A percentile compares a stretch with the other conserved stretches of the same genome.
phyloP scores from a whole-genome alignment of 92 coral and sea anemone species.

The Ricordea florida region DNA sequence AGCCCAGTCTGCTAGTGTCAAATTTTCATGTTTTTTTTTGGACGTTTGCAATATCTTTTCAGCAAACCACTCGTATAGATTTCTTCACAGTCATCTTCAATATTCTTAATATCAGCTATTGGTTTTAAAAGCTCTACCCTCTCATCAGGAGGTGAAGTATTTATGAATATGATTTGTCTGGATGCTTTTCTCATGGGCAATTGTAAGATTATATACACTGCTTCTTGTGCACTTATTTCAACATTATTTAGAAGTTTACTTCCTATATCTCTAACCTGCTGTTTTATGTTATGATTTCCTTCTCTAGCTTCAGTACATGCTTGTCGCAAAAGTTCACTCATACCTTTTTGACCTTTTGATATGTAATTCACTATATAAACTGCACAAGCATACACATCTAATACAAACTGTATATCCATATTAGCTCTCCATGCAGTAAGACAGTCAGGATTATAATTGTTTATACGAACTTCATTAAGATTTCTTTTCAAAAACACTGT shows the following conservation, averaged over 20 bases:
- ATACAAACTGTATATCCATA: slow-evolving; percentile 58
- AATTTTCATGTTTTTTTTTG: slow-evolving; percentile 51
- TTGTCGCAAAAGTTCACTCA: slow-evolving; percentile 48
- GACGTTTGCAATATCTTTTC: slow-evolving; percentile 64
- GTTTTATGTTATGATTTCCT: slow-evolving; percentile 54
- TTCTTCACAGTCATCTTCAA: slow-evolving; percentile 78
- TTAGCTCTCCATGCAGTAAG: slow-evolving; percentile 73
- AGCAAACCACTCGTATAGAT: slow-evolving; percentile 62
- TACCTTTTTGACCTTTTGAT: slow-evolving; percentile 68
- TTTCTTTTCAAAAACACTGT: slow-evolving; percentile 65
- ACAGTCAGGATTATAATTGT: slow-evolving; percentile 66
- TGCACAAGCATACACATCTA: slow-evolving; percentile 78
- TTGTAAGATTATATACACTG: slow-evolving; percentile 59
- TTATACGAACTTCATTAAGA: slow-evolving; percentile 53
- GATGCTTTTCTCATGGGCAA: slow-evolving; percentile 65
- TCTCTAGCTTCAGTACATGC: slow-evolving; percentile 63
- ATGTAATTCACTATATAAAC: slow-evolving; percentile 46
- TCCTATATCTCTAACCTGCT: slow-evolving; percentile 59
- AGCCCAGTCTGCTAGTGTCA: slow-evolving; percentile 77
- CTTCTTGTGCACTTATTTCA: slow-evolving; percentile 84
- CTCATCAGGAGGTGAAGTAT: slow-evolving; percentile 71
- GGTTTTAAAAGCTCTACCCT: slow-evolving; percentile 65
- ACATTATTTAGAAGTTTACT: slow-evolving; percentile 67
- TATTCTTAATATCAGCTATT: slow-evolving; percentile 52
- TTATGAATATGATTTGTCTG: slow-evolving; percentile 57